Evolutionary conservation across 2,797 vertebrate genomes (phyloP).

Genomic region (Dromococcyx pavoninus): DNA sequence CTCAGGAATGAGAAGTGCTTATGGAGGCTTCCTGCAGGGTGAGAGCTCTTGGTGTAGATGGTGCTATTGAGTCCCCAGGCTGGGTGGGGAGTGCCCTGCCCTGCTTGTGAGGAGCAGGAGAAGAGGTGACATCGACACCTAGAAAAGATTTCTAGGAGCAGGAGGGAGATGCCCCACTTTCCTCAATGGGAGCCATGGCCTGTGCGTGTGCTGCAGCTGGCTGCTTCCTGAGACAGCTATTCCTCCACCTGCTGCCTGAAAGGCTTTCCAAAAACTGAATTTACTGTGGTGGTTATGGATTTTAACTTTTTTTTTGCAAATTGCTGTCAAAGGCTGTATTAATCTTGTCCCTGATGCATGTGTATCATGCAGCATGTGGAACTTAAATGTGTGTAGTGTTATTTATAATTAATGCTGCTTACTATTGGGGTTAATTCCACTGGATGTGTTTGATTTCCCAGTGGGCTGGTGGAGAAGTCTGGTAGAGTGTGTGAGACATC

Average conservation of each 20-base stretch:
- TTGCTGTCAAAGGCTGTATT: not conserved
- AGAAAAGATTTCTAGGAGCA: not conserved
- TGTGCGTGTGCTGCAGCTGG: rapidly evolving
- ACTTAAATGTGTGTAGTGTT: not conserved
- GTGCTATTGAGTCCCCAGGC: not conserved
- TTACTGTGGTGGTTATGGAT: not conserved
- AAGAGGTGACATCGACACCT: not conserved
- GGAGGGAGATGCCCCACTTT: not conserved
- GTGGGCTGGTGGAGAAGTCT: not conserved
- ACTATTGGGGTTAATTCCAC: not conserved
- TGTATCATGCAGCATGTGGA: not conserved
- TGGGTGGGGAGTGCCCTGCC: not conserved
- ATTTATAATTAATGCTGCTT: not conserved
- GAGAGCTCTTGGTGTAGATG: too few relatives aligned
- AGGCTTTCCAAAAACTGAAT: not conserved
- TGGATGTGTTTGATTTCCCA: not conserved
- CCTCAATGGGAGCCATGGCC: rapidly evolving
- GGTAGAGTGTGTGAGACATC: not conserved
- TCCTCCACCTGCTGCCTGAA: not conserved
- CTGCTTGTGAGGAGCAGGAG: not conserved
- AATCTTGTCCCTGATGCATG: not conserved
- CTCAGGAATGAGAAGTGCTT: not conserved
- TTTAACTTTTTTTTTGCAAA: not conserved
- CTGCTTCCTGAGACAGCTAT: rapidly evolving
- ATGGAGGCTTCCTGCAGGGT: too few relatives aligned